These are phyloP conservation scores for Melipona beecheii DNA, from an alignment of 2,888 invertebrate species.

Conservation along the genomic window DNA sequence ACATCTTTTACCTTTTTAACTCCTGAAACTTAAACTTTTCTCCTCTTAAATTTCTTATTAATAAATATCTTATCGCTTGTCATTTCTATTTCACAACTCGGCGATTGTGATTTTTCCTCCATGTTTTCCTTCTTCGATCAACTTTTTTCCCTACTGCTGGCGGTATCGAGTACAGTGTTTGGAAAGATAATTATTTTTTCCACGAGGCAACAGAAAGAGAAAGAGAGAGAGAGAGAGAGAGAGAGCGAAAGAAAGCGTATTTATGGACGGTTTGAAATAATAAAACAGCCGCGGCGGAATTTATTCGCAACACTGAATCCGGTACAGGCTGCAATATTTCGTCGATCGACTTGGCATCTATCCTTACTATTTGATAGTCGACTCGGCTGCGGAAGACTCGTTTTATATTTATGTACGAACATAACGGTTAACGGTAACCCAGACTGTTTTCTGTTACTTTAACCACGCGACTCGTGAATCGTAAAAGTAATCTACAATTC, in stretches of 20 bases:
- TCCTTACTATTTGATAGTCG: conserved; percentile 73
- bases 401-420: conserved; percentile 62
- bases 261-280: conserved; percentile 20
- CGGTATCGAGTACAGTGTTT: not conserved
- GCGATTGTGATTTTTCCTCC: too few species aligned
- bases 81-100: too few species aligned
- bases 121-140: too few species aligned
- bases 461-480: conserved; percentile 49
- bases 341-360: conserved; percentile 64
- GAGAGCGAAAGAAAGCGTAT: not conserved
- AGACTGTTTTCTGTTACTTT: conserved; percentile 45
- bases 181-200: conserved; percentile 5
- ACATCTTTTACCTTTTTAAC: too few species aligned
- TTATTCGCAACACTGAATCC: conserved; percentile 45
- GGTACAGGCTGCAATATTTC: conserved; percentile 53
- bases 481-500: conserved; percentile 57
- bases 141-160: not conserved
- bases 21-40: too few species aligned
- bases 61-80: too few species aligned
- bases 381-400: conserved; percentile 50
- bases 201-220: not conserved
- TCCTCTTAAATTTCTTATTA: too few species aligned
- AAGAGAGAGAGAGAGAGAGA: not conserved
- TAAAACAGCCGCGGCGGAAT: conserved; percentile 37
- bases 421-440: conserved; percentile 55